Evolutionary conservation across 1,140 invertebrate genomes (phyloP).

Genomic region (Drosophila nasuta): DNA sequence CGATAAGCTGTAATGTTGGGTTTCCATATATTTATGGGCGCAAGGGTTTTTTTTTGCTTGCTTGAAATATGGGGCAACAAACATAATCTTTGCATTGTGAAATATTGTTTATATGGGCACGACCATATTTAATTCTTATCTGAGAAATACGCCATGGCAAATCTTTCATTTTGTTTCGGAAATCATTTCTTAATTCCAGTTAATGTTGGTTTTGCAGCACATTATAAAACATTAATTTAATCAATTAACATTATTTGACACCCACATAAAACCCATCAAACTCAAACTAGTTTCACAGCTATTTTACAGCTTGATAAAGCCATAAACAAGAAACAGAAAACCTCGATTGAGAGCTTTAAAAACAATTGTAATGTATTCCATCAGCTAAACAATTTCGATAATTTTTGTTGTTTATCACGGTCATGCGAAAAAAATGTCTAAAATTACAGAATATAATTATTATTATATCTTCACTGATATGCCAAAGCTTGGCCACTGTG

Average conservation of each 20-base stretch:
- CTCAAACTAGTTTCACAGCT: neutral
- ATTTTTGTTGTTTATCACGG: conserved; percentile 2
- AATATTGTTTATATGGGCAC: conserved; percentile 11
- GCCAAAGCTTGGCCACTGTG: neutral
- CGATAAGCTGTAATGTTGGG: conserved; percentile 15
- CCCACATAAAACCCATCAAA: conserved; percentile 35
- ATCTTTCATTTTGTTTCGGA: neutral
- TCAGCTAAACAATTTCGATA: conserved; percentile 5
- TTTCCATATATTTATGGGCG: conserved; percentile 33
- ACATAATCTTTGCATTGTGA: conserved; percentile 1
- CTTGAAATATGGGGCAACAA: conserved; percentile 1
- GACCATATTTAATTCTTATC: neutral
- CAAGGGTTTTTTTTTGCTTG: neutral
- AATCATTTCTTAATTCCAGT: neutral
- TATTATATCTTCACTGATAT: conserved; percentile 18
- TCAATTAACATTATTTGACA: conserved; percentile 21
- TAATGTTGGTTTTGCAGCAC: neutral
- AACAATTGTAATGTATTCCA: conserved; percentile 19
- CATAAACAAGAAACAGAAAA: neutral
- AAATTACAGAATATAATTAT: conserved; percentile 17
- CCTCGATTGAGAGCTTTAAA: conserved; percentile 38
- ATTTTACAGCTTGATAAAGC: conserved; percentile 17
- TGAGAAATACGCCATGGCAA: neutral
- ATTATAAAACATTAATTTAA: conserved; percentile 5
- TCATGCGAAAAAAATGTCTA: conserved; percentile 11